Evolutionary conservation across 2,797 vertebrate genomes (phyloP).

Genomic region (Onychomys arenicola): DNA sequence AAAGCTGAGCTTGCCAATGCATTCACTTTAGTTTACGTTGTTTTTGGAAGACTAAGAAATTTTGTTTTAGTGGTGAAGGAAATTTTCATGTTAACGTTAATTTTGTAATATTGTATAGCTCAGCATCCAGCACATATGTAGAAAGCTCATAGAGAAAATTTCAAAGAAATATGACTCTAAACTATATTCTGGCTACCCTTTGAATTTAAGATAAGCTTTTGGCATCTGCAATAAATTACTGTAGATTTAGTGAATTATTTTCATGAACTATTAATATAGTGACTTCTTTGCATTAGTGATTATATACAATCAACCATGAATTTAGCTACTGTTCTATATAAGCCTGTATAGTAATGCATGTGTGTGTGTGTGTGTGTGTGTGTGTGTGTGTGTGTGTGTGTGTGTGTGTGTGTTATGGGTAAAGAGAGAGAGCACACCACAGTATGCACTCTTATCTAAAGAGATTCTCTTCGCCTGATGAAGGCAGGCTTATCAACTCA

Average conservation of each 20-base stretch:
- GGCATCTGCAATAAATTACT: constrained; percentile 23
- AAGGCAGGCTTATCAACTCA: constrained; percentile 72
- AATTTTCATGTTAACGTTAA: constrained; percentile 17
- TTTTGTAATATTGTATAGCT: background rate
- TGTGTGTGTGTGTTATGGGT: background rate
- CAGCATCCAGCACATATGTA: background rate
- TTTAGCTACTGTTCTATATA: background rate
- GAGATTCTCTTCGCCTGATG: constrained; percentile 65
- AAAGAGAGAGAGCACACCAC: background rate
- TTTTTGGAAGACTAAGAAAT: background rate
- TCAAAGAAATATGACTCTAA: constrained; percentile 34
- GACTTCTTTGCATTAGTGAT: background rate
- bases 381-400: background rate
- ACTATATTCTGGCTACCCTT: background rate
- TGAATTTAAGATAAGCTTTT: constrained; percentile 15
- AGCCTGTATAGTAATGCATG: accelerated
- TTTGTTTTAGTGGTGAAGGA: background rate
- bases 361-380: background rate
- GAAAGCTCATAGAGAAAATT: constrained; percentile 28
- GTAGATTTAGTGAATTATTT: background rate
- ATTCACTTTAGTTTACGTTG: background rate
- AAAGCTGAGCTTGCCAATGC: background rate
- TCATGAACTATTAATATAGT: constrained; percentile 11
- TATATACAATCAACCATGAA: constrained; percentile 24
- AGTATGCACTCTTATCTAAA: constrained; percentile 74